These are phyloP conservation scores for Conus betulinus DNA, from an alignment of 1,140 invertebrate genomes.

Conservation along the genomic window DNA sequence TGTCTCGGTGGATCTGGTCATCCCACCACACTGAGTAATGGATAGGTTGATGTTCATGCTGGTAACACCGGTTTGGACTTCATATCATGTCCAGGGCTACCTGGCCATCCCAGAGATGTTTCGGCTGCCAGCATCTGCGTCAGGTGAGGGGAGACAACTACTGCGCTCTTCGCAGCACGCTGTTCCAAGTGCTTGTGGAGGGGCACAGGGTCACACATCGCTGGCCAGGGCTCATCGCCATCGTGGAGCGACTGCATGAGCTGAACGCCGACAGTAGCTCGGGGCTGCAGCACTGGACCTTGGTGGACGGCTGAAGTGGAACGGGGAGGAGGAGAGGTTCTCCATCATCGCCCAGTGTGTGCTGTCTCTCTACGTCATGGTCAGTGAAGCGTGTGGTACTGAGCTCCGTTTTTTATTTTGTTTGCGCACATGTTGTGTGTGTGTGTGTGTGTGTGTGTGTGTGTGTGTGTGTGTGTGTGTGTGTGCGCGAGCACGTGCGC, in stretches of 20 bases:
- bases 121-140: constrained; percentile 68
- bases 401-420: too few species aligned
- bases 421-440: background rate
- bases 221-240: constrained; percentile 52
- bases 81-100: constrained; percentile 60
- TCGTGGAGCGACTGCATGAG: constrained; percentile 54
- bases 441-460: too few species aligned
- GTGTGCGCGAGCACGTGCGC: too few species aligned
- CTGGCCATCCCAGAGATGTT: constrained; percentile 50
- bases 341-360: constrained; percentile 56
- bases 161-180: constrained; percentile 76
- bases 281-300: constrained; percentile 74
- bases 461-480: too few species aligned
- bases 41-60: too few species aligned
- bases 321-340: constrained; percentile 45
- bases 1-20: too few species aligned
- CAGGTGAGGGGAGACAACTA: constrained; percentile 78
- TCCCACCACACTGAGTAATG: too few species aligned
- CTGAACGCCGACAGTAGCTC: constrained; percentile 59
- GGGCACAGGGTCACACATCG: constrained; percentile 65
- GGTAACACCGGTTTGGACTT: too few species aligned
- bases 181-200: constrained; percentile 75
- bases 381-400: constrained; percentile 27
- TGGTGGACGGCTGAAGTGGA: constrained; percentile 74
- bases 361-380: constrained; percentile 58